Evolutionary conservation across 2,797 vertebrate species (phyloP), one percentile per base, ranked within the genome.

Genomic region (Anguilla obscura): DNA sequence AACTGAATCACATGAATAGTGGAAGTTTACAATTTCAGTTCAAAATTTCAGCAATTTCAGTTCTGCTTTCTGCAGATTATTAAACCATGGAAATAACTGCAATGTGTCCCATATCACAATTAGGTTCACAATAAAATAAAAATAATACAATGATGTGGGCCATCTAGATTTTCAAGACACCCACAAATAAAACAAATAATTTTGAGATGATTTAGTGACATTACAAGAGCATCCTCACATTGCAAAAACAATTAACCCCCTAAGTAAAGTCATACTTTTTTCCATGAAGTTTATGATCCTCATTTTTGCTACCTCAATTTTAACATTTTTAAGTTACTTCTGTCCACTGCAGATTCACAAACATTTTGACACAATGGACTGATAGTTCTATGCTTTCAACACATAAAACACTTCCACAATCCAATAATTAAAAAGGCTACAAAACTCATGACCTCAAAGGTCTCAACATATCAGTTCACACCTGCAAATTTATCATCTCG

Each of bases 261-360:
- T 36, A 85, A 36, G 60, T 4, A 21, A 56, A 85, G 9, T 30
- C 24, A 33, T 58, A 14, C 24, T 50, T 33, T 85, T 84, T 33
- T 60, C 1, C 3, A 27, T 85, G 12, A 6, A 85, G 56, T 60
- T 85, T 58, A 18, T 58, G 33, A 84, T 83, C 50, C 52, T 58
- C 52, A 54, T 85, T 33, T 56, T 58, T 1, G n/a, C 79, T 48
- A 82, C 45, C 18, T 50, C 21, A 48, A 10, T 48, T 79, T 86
- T 86, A 14, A 79, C 27, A 76, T 1, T 58, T 33, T 71, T 24
- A 30, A 54, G 9, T 40, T 54, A 79, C 3, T 33, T 60, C 2
- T 87, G 54, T 82, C 66, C n/a, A 88, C 21, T 48, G 84, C 60
- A 45, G 66, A 88, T 85, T 58, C 21, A 76, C 45, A 85, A 85